Percentiles rank a stretch among this genome's conserved stretches.
phyloP scores from a whole-genome alignment of 1,140 invertebrate species.

The Meloidogyne hapla region DNA sequence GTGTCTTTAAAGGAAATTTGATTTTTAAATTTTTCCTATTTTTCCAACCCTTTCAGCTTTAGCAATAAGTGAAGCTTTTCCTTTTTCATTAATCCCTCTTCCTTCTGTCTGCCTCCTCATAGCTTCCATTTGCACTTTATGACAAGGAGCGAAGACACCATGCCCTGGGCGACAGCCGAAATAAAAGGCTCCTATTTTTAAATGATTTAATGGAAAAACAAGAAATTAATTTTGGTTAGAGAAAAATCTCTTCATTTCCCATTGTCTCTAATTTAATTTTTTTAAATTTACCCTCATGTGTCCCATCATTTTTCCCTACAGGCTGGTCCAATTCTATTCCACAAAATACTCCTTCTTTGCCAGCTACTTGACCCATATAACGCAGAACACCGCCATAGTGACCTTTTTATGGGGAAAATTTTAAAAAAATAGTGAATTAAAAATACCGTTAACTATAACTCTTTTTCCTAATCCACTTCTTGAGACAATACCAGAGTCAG shows the following conservation, averaged over 20 bases:
- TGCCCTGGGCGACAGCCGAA: conserved; percentile 44
- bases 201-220: not conserved
- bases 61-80: not conserved
- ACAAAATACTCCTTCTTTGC: conserved; percentile 55
- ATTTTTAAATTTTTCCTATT: not conserved
- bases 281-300: conserved; percentile 43
- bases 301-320: conserved; percentile 55
- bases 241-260: not conserved
- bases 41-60: not conserved
- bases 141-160: conserved; percentile 54
- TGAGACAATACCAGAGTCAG: conserved; percentile 24
- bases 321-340: conserved; percentile 53
- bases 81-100: not conserved
- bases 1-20: not conserved
- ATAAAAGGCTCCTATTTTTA: conserved; percentile 44
- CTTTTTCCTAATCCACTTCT: conserved; percentile 18
- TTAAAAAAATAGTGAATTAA: too few species aligned
- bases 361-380: conserved; percentile 52
- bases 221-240: not conserved
- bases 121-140: conserved; percentile 50
- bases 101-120: not conserved
- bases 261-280: not conserved
- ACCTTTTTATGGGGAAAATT: conserved; percentile 11
- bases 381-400: conserved; percentile 41
- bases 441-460: conserved; percentile 16